Evolutionary conservation across 2,888 invertebrate species (phyloP), one percentile per base, ranked within the genome.

Genomic region (Oscheius sp.): DNA sequence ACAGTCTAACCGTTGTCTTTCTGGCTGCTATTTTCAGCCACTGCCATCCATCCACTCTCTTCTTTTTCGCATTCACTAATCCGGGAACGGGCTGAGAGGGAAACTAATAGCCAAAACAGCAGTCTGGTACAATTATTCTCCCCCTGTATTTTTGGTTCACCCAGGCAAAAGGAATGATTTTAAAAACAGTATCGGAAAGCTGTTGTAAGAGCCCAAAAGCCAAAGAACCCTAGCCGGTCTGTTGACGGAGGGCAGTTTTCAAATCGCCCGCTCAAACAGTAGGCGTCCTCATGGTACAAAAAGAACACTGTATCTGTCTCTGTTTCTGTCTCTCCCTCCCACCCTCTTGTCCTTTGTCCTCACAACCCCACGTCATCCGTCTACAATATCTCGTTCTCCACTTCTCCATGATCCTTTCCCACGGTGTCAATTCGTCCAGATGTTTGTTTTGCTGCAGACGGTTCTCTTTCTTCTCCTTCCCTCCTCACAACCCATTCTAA

Each of bases 391-490:
- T 33, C 42, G 4, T 2, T 32, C 59, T 60, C 42, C n/a, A 53
- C n/a, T 21, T 53, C 29, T 53, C 53, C 11, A 7, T 42, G 53
- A 29, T 29, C 53, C 13, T 55, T 68, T 68, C 68, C 55, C 68
- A 68, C 68, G 68, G 68, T 68, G 68, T 68, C 68, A 53, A 68
- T 68, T 68, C 68, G 37, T 68, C 55, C 68, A 48, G 55, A 37
- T 68, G 35, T 68, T 68, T 68, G 68, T 68, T 68, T 53, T 68
- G 68, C 68, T 21, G 11, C 21, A 11, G 10, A 5, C 66, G 33
- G 47, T 4, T 66, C 55, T 37, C 53, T 55, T 9, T 37, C 68
- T 29, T 13, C 53, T 55, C 37, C 55, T 33, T 51, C 50, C 66
- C 47, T 35, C 55, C 55, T 55, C 29, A 3, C n/a, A 33, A 60